A percentile compares a stretch with the other conserved stretches of the same genome.
These are phyloP conservation scores for Myrmecobius fasciatus DNA, from an alignment of 2,113 vertebrate genomes.

Conservation along the genomic window DNA sequence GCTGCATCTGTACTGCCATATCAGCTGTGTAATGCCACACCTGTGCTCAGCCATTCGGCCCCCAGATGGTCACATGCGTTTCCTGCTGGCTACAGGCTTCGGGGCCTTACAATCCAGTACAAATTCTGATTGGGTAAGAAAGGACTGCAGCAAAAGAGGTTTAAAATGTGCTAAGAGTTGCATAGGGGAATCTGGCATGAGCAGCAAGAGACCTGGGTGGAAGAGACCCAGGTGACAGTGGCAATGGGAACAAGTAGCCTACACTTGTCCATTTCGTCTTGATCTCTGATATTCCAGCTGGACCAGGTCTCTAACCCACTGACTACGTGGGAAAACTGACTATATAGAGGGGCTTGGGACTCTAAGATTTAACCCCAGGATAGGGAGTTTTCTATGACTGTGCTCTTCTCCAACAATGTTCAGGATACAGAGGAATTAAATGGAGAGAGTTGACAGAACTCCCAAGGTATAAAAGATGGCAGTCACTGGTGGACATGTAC, in stretches of 20 bases:
- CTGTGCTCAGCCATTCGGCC: no score
- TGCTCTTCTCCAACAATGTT: background rate
- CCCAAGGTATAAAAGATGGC: background rate
- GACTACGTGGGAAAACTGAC: background rate
- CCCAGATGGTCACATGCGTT: no score
- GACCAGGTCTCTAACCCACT: background rate
- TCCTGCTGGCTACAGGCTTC: no score
- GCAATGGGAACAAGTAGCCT: background rate
- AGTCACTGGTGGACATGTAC: background rate
- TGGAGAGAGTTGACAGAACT: background rate
- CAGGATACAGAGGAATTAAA: background rate
- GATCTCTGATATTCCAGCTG: background rate
- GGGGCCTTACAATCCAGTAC: no score
- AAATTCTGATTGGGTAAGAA: background rate
- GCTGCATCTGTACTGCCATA: no score
- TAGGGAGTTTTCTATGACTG: background rate
- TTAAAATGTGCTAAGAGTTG: background rate
- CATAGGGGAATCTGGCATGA: background rate
- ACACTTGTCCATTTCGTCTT: background rate
- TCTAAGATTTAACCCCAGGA: background rate
- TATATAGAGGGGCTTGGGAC: no score
- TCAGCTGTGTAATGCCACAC: no score
- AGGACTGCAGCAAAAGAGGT: background rate
- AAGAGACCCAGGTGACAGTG: background rate
- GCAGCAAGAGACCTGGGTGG: background rate